A percentile compares a stretch with the other conserved stretches of the same genome.
phyloP scores from a whole-genome alignment of 2,888 invertebrate species.

The Harpagoxenus sublaevis region DNA sequence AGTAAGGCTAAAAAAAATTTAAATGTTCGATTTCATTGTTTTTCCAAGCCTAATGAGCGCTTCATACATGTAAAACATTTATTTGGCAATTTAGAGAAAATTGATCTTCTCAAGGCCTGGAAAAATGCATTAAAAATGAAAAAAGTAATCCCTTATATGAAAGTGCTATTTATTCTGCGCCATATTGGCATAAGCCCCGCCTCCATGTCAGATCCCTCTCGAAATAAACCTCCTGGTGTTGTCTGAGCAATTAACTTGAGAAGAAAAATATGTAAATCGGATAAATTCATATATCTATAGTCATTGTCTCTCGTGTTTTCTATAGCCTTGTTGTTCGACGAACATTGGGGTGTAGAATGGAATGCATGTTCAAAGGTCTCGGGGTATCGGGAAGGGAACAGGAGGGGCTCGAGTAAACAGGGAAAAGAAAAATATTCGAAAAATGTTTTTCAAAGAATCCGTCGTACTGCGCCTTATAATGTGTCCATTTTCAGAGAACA shows the following conservation, averaged over 20 bases:
- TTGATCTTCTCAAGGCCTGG: too few species aligned
- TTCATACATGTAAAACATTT: too few species aligned
- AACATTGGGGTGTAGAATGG: background rate
- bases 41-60: too few species aligned
- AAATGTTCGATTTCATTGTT: too few species aligned
- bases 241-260: background rate
- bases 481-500: background rate
- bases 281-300: background rate
- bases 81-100: too few species aligned
- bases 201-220: too few species aligned
- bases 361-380: background rate
- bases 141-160: too few species aligned
- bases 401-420: background rate
- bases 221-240: background rate
- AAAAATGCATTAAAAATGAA: too few species aligned
- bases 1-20: too few species aligned
- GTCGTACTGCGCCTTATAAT: background rate
- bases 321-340: background rate
- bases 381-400: background rate
- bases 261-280: background rate
- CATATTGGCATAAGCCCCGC: too few species aligned
- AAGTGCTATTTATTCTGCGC: too few species aligned
- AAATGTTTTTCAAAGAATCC: constrained; percentile 28
- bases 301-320: background rate
- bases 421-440: background rate